Conservation (phyloP, 1,140 invertebrate genomes). For the Antheraea mylitta region DNA sequence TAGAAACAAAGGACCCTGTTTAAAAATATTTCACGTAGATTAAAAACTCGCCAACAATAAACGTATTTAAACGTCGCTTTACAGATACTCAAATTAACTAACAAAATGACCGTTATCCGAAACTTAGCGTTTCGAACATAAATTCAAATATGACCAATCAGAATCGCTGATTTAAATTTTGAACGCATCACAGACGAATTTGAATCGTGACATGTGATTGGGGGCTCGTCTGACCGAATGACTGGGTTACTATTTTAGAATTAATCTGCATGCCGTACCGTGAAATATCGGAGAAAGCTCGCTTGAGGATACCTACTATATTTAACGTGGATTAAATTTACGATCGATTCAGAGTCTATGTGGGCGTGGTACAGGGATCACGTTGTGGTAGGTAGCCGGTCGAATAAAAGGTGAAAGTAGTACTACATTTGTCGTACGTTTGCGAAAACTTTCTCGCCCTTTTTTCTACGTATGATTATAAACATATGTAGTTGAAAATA, state of each 20-base stretch:
- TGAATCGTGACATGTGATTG: conserved; percentile 8
- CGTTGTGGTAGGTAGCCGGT: background rate
- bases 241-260: conserved; percentile 6
- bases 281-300: conserved; percentile 8
- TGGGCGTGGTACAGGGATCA: background rate
- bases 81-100: background rate
- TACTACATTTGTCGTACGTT: background rate
- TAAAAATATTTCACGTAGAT: background rate
- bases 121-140: conserved; percentile 10
- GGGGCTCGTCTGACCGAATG: conserved; percentile 15
- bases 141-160: conserved; percentile 18
- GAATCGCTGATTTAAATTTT: conserved; percentile 9
- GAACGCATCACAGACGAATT: conserved; percentile 10
- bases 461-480: background rate
- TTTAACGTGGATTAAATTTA: conserved; percentile 6
- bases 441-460: background rate
- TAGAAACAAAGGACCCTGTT: background rate
- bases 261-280: background rate
- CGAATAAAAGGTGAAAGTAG: background rate
- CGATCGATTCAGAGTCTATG: background rate
- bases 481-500: background rate
- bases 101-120: conserved; percentile 6
- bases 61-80: background rate
- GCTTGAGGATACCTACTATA: background rate
- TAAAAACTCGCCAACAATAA: no score